These are phyloP conservation scores for Augiades crinisus DNA, from an alignment of 2,888 invertebrate genomes.

Conservation along the genomic window DNA sequence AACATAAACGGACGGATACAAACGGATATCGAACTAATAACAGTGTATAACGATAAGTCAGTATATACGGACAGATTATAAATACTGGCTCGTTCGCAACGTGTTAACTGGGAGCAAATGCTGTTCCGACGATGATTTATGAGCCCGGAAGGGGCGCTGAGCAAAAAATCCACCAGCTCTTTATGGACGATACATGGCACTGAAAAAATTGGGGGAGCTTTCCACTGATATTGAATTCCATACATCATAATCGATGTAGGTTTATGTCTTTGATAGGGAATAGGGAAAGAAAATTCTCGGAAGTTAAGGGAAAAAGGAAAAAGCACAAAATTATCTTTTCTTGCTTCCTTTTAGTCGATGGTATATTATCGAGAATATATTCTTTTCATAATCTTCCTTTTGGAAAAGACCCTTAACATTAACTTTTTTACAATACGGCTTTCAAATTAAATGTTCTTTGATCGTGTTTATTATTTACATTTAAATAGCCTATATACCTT, in stretches of 20 bases:
- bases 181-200: constrained; percentile 20
- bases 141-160: constrained; percentile 1
- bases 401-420: too few relatives aligned
- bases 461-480: too few relatives aligned
- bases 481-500: too few relatives aligned
- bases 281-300: constrained; percentile 13
- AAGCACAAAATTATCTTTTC: not conserved
- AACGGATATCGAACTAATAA: too few relatives aligned
- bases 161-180: constrained; percentile 17
- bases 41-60: constrained; percentile 1
- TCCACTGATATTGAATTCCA: constrained; percentile 23
- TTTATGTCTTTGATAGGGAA: constrained; percentile 12
- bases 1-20: too few relatives aligned
- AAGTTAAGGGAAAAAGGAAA: constrained; percentile 9
- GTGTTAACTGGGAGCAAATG: constrained; percentile 18
- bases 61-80: constrained; percentile 2
- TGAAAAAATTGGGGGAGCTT: constrained; percentile 19
- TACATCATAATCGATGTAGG: constrained; percentile 13
- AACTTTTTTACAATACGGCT: too few relatives aligned
- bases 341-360: not conserved
- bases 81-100: constrained; percentile 1
- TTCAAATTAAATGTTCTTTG: too few relatives aligned
- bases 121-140: constrained; percentile 22
- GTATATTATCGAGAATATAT: not conserved
- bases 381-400: too few relatives aligned